Base-by-base conservation (phyloP, 2,888 invertebrate species). In the Leptinotarsa haldemani region DNA sequence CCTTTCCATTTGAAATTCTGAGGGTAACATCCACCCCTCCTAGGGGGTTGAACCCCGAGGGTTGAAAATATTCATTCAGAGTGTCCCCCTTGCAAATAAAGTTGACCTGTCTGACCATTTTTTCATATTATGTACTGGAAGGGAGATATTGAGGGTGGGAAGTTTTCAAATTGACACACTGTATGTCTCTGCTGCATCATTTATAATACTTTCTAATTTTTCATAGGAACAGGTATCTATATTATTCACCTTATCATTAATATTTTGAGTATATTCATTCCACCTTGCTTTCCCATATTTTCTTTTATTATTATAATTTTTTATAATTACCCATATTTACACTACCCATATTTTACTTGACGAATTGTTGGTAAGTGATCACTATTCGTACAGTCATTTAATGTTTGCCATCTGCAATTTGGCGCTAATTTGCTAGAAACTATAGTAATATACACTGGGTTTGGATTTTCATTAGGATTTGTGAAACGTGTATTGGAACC, bases 401-500 rank as follows among this genome's bases (percentile, higher is more conserved):
- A 13, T 20, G 20, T 20, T 20, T 56, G 13, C 22, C 56, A 56
- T 16, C 53, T 53, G n/a, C 53, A 53, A n/a, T 16, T 53, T n/a
- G 18, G 16, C 7, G 20, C 53, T 53, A 56, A 20, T 20, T 56
- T 15, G 20, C 20, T 56, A 20, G 50, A 20, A 20, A 64, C 15
- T 22, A 64, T 20, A 5, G 70, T 70, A 16, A 70, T 18, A 48
- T 70, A 64, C 25, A 70, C 4, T 18, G 50, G n/a, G 9, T 53
- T 22, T 22, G 47, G 63, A 22, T 70, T 63, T 18, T 22, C 64
- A n/a, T 20, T 48, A 1, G 70, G 53, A 25, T 63, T 63, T 18
- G 16, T 48, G 16, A 70, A 47, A 50, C 70, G n/a, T 47, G 70
- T 70, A 16, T 53, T 20, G 16, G 47, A 16, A 16, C 70, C 65